Base-by-base conservation (phyloP, 2,113 vertebrate genomes). In the Megatriorchis doriae region DNA sequence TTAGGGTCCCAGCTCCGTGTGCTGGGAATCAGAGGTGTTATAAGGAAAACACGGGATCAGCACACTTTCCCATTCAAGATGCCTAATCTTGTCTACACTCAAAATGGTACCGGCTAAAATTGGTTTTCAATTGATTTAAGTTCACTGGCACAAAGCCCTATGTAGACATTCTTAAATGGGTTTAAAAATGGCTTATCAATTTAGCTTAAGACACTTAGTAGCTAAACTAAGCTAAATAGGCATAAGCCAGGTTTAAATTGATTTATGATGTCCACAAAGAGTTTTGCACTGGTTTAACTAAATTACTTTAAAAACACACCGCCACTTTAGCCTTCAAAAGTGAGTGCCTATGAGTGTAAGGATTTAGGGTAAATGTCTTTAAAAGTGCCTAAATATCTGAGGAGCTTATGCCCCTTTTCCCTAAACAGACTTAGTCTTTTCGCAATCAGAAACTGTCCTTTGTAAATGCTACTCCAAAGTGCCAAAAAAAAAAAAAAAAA, bases 121-220 rank as follows among this genome's bases (percentile, higher is more conserved):
- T 94, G 96, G 93, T 96, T 97, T 97, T 94, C 94, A 94, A 97
- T 96, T 96, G 95, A 97, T 97, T 96, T 94, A 97, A 88, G 95
- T 95, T 97, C 93, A 94, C 89, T 95, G 95, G 94, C 96, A 94
- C 96, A 97, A 97, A 97, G 97, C 96, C 93, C 71, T 88, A 67
- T 96, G 93, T 96, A 95, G 97, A 96, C 93, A 93, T 96, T 96
- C 97, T 97, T 97, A 97, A 97, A 97, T 96, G 89, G 95, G 94
- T 97, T 97, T 97, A 93, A 97, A 97, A 97, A 96, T 97, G 97
- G 97, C 97, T 97, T 97, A 97, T 97, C 96, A 97, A 97, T 97
- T 97, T 96, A 97, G 91, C 95, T 96, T 97, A 96, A 97, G 97
- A 97, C 97, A 97, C 95, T 97, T 97, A 96, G 95, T 95, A 97